Evolutionary conservation across 2,113 vertebrate species (phyloP).

Genomic region (Okapia johnstoni): DNA sequence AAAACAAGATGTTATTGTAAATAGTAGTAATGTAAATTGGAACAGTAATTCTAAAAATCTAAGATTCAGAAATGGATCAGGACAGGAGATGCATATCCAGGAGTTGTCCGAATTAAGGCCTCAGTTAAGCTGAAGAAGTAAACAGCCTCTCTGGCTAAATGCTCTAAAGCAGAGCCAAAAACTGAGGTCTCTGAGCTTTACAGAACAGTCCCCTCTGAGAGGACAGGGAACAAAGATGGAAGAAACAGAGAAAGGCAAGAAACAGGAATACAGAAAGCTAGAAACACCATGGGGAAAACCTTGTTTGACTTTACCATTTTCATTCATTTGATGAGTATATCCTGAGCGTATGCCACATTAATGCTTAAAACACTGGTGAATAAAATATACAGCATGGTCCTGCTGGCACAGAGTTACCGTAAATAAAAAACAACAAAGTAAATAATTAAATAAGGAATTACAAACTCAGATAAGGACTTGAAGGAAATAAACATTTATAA

Average conservation of each 20-base stretch:
- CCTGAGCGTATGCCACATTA: background rate
- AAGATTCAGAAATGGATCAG: background rate
- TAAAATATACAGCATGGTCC: background rate
- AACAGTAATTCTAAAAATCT: slow-evolving; percentile 1
- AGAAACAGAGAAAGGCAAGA: background rate
- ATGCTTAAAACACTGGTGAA: background rate
- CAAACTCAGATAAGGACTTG: slow-evolving; percentile 22
- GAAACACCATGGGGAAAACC: background rate
- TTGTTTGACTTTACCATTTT: background rate
- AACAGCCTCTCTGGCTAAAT: background rate
- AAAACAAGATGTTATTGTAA: slow-evolving; percentile 42
- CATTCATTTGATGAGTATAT: background rate
- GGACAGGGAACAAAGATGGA: background rate
- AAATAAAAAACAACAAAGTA: slow-evolving; percentile 25
- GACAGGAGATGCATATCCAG: background rate
- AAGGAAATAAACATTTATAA: slow-evolving; percentile 36
- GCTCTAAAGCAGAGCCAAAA: background rate
- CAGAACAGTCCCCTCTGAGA: background rate
- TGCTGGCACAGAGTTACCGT: background rate
- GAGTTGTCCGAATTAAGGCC: background rate
- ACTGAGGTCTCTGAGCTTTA: background rate
- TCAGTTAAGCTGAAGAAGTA: background rate
- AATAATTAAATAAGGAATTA: slow-evolving; percentile 45
- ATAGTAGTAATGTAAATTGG: background rate
- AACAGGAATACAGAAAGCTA: background rate